Conservation (phyloP, 1,140 invertebrate genomes). For the Ostrea denselamellosa region DNA sequence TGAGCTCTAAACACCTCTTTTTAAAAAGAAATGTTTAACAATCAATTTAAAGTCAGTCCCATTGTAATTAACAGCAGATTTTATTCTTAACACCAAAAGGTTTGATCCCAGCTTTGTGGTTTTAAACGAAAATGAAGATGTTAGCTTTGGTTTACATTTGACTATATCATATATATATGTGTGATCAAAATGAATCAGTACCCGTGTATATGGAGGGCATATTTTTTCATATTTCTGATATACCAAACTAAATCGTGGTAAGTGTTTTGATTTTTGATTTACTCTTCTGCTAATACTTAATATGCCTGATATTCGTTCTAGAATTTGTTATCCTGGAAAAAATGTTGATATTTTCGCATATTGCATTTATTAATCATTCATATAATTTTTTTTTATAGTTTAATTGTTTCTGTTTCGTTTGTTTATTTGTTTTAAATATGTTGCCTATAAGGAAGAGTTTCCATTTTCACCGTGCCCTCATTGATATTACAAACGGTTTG, state of each 20-base stretch:
- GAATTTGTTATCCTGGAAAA: too few species aligned
- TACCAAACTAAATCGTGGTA: neutral
- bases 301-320: too few species aligned
- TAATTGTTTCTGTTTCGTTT: too few species aligned
- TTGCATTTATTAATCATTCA: too few species aligned
- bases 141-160: constrained; percentile 7
- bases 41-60: constrained; percentile 37
- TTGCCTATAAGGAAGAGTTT: too few species aligned
- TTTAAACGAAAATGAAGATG: constrained; percentile 38
- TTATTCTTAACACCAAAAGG: constrained; percentile 36
- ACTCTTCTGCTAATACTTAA: neutral
- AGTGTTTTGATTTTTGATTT: neutral
- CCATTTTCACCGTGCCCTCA: neutral
- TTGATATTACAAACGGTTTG: neutral
- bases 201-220: neutral
- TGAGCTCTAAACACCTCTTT: constrained; percentile 35
- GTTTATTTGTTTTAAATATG: too few species aligned
- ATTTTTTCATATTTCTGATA: constrained; percentile 1
- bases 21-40: constrained; percentile 37
- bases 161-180: neutral
- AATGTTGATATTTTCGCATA: too few species aligned
- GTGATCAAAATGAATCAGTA: neutral
- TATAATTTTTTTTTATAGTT: too few species aligned
- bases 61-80: constrained; percentile 40
- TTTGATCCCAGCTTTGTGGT: constrained; percentile 37